A percentile compares a stretch with the other conserved stretches of the same genome.
These are phyloP conservation scores for Amphipoea lucens DNA, from an alignment of 2,888 invertebrate species.

Conservation along the genomic window DNA sequence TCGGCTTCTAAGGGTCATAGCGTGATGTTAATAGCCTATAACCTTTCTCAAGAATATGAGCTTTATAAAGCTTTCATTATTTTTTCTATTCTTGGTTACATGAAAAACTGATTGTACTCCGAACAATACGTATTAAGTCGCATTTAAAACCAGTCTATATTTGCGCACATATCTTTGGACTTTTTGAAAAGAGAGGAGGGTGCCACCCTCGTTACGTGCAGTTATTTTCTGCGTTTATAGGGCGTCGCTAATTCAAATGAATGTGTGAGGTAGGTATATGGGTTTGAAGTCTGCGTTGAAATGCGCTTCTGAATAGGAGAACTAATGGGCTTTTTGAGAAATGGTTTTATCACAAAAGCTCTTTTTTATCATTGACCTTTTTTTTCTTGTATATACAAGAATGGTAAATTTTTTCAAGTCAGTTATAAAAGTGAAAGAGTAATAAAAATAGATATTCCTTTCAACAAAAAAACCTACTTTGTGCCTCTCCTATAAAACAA, in stretches of 20 bases:
- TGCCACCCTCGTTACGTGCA: conserved; percentile 81
- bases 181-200: conserved; percentile 71
- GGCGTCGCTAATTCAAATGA: conserved; percentile 77
- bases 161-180: conserved; percentile 63
- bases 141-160: conserved; percentile 52
- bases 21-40: background rate
- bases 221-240: conserved; percentile 80
- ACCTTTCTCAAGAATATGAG: background rate
- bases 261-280: conserved; percentile 50
- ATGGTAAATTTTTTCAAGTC: background rate
- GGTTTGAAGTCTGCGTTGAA: conserved; percentile 32
- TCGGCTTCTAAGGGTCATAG: background rate
- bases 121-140: conserved; percentile 25
- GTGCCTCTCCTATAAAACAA: conserved; percentile 39
- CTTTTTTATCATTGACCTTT: background rate
- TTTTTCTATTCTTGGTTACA: background rate
- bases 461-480: conserved; percentile 29
- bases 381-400: background rate
- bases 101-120: conserved; percentile 20
- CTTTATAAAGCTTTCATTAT: background rate
- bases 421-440: conserved; percentile 31
- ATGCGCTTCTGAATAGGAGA: conserved; percentile 19
- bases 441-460: conserved; percentile 2
- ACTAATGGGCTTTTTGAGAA: conserved; percentile 30
- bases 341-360: background rate